Percentiles rank a stretch among this genome's conserved stretches.
phyloP scores from a whole-genome alignment of 2,888 invertebrate genomes.

The Junonia oenone region DNA sequence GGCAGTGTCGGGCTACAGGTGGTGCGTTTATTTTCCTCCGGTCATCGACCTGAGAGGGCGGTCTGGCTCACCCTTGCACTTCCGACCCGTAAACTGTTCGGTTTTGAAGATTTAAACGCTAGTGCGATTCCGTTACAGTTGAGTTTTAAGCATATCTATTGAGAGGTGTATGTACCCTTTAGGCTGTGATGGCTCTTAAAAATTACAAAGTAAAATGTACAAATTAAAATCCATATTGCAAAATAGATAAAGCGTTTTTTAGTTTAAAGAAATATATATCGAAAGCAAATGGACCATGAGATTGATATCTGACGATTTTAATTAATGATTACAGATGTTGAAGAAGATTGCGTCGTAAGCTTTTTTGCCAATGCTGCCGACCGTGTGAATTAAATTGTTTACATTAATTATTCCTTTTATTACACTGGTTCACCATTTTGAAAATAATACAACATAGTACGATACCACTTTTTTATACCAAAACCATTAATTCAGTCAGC shows the following conservation, averaged over 20 bases:
- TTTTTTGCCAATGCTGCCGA: no score
- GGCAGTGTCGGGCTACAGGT: conserved; percentile 47
- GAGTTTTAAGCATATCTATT: background rate
- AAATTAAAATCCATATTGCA: background rate
- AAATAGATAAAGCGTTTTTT: background rate
- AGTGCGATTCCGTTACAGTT: background rate
- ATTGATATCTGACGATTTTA: no score
- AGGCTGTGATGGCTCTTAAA: background rate
- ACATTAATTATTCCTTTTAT: no score
- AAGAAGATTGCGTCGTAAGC: no score
- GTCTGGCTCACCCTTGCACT: conserved; percentile 58
- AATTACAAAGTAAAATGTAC: background rate
- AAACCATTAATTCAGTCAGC: no score
- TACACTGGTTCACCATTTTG: no score
- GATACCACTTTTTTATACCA: no score
- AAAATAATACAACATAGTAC: no score
- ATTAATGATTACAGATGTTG: no score
- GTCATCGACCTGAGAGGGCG: conserved; percentile 59
- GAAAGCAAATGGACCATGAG: no score
- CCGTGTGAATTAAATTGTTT: no score
- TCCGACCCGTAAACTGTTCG: conserved; percentile 14
- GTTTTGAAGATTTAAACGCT: conserved; percentile 19
- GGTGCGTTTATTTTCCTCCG: conserved; percentile 64
- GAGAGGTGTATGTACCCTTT: background rate
- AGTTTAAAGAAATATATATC: no score